Evolutionary conservation across 2,888 invertebrate genomes (phyloP), one percentile per base, ranked within the genome.

Genomic region (Acronicta aceris): DNA sequence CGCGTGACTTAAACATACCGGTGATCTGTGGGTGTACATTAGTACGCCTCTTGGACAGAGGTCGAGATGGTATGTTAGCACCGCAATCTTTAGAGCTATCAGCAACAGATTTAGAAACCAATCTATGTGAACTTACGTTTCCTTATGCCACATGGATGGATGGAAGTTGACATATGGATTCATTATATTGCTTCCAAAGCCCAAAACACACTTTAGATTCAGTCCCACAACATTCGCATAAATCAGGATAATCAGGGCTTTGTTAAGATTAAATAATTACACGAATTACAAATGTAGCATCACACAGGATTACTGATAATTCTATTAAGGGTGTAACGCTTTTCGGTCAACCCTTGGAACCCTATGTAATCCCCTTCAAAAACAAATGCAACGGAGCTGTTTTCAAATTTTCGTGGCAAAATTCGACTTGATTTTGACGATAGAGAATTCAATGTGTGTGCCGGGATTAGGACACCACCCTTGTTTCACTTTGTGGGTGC

Each of bases 201-300:
- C 21, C 46, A 16, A 4, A 59, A 59, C 56, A 67, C 50, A 54
- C 62, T 71, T 65, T 52, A 59, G 59, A 65, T 59, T 65, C 60
- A 41, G 40, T 45, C 49, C 64, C 46, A 21, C 9, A 60, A 53
- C 49, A 64, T 62, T 13, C 62, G 25, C 17, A 72, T 69, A 67
- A 75, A 72, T 78, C 60, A 64, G 53, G 59, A 69, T 57, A 53
- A 49, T 47, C 62, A 56, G 51, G 50, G 60, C 49, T 65, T 66
- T 50, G 53, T 53, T 59, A 69, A 69, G 76, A 76, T 76, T 76
- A 78, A 76, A 66, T 72, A 75, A 78, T 76, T 75, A 78, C 27
- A 15, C 8, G 51, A 66, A 76, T 69, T 67, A 76, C 66, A 60
- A 38, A 50, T 65, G 58, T 64, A 66, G 65, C 50, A 53, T 65